A percentile compares a stretch with the other conserved stretches of the same genome.
Conservation (phyloP, 2,113 vertebrate genomes). For the Grammomys dolichurus region DNA sequence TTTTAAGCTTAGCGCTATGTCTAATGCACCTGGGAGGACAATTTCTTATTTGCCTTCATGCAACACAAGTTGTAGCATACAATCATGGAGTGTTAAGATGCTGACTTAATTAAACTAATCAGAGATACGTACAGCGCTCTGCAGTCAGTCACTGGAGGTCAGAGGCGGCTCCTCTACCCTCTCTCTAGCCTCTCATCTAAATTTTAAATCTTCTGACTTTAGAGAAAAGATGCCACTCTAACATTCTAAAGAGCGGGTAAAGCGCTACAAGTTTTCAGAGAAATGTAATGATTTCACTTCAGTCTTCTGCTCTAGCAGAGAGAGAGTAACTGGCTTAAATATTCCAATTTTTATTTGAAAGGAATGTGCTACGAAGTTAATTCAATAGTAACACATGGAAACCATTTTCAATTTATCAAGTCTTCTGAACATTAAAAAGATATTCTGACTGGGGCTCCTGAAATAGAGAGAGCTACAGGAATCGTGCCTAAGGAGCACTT, state of each 20-base stretch:
- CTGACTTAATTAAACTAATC: background rate
- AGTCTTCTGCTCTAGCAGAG: conserved; percentile 17
- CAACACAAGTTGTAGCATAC: background rate
- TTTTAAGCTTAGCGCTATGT: background rate
- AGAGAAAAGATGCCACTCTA: conserved; percentile 15
- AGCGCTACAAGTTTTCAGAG: background rate
- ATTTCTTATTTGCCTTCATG: conserved; percentile 43
- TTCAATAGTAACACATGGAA: conserved; percentile 51
- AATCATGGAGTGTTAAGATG: background rate
- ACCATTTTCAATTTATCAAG: conserved; percentile 53
- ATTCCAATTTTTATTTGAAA: conserved; percentile 58
- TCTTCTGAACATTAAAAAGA: conserved; percentile 45
- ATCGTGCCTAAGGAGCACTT: conserved; percentile 51
- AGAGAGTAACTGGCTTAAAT: conserved; percentile 14
- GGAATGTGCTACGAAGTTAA: conserved; percentile 33
- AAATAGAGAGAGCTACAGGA: conserved; percentile 51
- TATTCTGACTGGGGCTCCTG: conserved; percentile 6
- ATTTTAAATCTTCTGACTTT: conserved; percentile 52
- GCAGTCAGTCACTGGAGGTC: background rate
- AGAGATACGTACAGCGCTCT: background rate
- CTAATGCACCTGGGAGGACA: background rate
- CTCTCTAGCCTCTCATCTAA: background rate
- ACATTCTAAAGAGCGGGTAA: conserved; percentile 16
- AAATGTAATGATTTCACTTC: conserved; percentile 39
- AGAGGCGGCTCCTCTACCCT: background rate